Base-by-base conservation (phyloP, 2,797 vertebrate species). In the Crenuchus spilurus region DNA sequence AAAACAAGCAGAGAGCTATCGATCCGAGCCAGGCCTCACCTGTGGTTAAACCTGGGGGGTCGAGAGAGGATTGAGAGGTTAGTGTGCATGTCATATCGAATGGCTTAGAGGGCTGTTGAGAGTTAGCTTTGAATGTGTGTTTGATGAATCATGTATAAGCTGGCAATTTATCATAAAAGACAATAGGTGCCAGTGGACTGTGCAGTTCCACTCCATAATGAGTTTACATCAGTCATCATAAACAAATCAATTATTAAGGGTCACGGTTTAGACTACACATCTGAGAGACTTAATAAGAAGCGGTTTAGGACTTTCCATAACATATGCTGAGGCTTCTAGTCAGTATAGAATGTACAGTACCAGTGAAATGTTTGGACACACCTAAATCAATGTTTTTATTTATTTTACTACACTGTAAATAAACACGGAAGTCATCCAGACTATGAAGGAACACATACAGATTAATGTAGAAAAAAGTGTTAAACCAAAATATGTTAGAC, bases 1-100 rank as follows among this genome's bases (percentile, higher is more conserved):
- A 78, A 81, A 81, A 82, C 74, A 77, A 79, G 57, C 52, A 54
- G 62, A 42, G 57, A 41, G 57, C 48, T 74, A 83, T 85, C 63
- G 79, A 78, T 79, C 79, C 14, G 30, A 60, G 64, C 48, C 13
- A 33, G 58, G 63, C 74, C 70, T 77, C 71, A 80, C 77, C 68
- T 82, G 68, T 75, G 68, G 71, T 72, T 82, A 69, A 84, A 82
- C 76, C 42, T 76, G 64, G 49, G 68, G 44, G 66, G 63, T 33
- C 22, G 26, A 54, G 60, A 54, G 49, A 63, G 74, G 77, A 68
- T 65, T 54, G 77, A 61, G 77, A 76, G 75, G 68, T 71, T 71
- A 51, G 68, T 55, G 39, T 66, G 60, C 57, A 49, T 54, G 64
- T 76, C 75, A 76, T 58, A 65, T 41, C 22, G 22, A 58, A 76